Evolutionary conservation across 2,797 vertebrate species (phyloP).

Genomic region (Falco biarmicus): DNA sequence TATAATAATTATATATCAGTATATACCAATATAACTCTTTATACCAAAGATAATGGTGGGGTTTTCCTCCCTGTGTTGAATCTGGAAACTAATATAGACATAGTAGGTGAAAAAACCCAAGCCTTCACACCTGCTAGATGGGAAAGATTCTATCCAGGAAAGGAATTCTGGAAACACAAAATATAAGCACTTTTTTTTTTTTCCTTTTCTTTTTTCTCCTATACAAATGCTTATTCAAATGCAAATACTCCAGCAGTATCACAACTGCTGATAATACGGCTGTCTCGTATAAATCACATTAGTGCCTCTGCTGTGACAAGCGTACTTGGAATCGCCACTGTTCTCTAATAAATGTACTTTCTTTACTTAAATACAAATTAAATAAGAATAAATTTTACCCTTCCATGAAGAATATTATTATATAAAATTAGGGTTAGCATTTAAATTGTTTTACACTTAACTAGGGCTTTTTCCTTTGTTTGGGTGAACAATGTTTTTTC

Average conservation of each 20-base stretch:
- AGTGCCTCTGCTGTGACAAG: neutral
- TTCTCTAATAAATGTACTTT: neutral
- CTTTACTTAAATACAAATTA: neutral
- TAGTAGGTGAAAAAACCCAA: neutral
- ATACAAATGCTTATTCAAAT: neutral
- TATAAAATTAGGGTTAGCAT: neutral
- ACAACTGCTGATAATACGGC: neutral
- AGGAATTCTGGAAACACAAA: neutral
- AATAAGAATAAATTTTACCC: neutral
- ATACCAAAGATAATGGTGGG: fast-evolving
- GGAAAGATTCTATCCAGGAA: neutral
- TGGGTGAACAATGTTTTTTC: neutral
- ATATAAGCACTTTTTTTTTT: neutral
- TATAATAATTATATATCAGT: neutral
- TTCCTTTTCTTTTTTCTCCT: too few species aligned
- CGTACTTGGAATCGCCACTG: neutral
- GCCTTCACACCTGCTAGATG: neutral
- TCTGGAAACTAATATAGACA: neutral
- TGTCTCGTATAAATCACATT: neutral
- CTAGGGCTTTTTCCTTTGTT: neutral
- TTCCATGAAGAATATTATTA: neutral
- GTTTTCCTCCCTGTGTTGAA: neutral
- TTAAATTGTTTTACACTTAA: neutral
- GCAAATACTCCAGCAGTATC: neutral
- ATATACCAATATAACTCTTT: neutral